These are phyloP conservation scores for Vidua chalybeata DNA, from an alignment of 2,113 vertebrate species.

Conservation along the genomic window DNA sequence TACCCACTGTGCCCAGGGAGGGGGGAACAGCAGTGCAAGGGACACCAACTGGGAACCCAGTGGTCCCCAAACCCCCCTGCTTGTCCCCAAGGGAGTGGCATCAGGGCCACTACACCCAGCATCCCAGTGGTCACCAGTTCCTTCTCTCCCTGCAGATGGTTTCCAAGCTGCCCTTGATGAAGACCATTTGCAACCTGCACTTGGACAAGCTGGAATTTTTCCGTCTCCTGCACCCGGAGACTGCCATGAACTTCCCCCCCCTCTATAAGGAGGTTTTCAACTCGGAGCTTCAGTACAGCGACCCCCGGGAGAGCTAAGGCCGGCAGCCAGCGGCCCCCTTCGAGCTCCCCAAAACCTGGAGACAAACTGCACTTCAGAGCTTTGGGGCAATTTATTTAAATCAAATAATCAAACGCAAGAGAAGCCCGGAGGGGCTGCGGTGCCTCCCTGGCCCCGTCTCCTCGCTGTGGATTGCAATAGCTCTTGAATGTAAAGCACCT, in stretches of 20 bases:
- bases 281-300: conserved; percentile 84
- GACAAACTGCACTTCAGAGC: not conserved
- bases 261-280: conserved; percentile 90
- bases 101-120: not conserved
- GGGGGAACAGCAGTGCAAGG: rapidly evolving
- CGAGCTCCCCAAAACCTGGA: not conserved
- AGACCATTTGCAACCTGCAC: conserved; percentile 90
- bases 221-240: conserved; percentile 87
- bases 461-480: conserved; percentile 48
- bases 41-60: rapidly evolving
- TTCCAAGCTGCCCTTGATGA: conserved; percentile 87
- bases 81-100: not conserved
- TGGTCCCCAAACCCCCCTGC: not conserved
- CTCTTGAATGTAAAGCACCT: conserved; percentile 74
- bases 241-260: conserved; percentile 84
- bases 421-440: not conserved
- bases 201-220: conserved; percentile 92
- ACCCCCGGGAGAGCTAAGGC: conserved; percentile 82
- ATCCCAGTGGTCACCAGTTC: not conserved
- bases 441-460: not conserved
- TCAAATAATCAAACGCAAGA: conserved; percentile 33
- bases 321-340: not conserved
- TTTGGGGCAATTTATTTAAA: conserved; percentile 25
- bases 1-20: rapidly evolving
- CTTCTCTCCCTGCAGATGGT: conserved; percentile 77